Evolutionary conservation across 2,113 vertebrate species (phyloP).

Genomic region (Martes martes): DNA sequence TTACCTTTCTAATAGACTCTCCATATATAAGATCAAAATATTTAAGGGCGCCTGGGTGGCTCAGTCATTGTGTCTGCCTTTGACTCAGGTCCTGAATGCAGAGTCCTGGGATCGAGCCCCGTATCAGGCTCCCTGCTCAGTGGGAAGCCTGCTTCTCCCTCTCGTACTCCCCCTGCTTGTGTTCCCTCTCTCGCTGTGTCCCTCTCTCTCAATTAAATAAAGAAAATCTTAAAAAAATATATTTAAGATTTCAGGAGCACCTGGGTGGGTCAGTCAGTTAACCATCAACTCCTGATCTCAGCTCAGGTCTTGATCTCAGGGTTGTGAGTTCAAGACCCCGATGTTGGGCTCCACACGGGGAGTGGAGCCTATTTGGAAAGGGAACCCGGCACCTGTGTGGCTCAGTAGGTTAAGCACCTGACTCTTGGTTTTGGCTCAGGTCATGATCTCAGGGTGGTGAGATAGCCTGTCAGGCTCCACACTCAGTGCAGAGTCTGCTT

Average conservation of each 20-base stretch:
- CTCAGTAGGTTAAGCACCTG: background rate
- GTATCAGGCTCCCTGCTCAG: no score
- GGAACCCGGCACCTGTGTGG: rapidly evolving
- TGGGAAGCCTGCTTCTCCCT: no score
- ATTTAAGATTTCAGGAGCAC: background rate
- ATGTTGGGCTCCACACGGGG: background rate
- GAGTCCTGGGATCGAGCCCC: no score
- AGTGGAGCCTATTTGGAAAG: background rate
- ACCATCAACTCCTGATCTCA: background rate
- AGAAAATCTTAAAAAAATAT: background rate
- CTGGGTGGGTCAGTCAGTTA: background rate
- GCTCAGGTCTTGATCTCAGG: background rate
- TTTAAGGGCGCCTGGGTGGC: background rate
- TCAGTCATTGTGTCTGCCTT: no score
- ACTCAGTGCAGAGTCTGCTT: background rate
- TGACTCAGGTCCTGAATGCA: no score
- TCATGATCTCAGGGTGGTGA: background rate
- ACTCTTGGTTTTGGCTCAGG: background rate
- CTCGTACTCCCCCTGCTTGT: no score
- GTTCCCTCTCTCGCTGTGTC: no score
- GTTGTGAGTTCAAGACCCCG: background rate
- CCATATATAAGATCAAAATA: background rate
- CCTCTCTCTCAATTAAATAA: no score
- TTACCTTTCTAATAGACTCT: background rate
- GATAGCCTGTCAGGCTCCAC: background rate